phyloP scores from a whole-genome alignment of 2,888 invertebrate species.

The Archips crataeganus region DNA sequence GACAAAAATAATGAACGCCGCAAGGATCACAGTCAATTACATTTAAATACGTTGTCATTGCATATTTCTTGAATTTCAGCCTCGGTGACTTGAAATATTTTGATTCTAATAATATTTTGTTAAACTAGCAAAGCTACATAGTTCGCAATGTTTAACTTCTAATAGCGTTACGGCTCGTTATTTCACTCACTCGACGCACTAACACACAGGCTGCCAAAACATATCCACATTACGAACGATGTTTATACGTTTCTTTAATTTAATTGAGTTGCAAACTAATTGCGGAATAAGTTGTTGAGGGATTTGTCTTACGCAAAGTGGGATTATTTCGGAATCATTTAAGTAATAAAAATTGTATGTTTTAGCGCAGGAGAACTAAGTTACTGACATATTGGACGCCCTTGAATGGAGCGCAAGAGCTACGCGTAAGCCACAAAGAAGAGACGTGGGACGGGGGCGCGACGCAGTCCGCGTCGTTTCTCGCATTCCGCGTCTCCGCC shows the following conservation, averaged over 20 bases:
- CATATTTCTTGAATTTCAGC: background rate
- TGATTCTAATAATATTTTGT: background rate
- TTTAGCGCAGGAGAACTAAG: too few species aligned
- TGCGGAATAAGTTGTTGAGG: background rate
- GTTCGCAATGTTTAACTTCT: background rate
- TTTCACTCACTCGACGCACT: slow-evolving; percentile 4
- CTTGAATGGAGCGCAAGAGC: too few species aligned
- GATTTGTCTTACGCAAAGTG: background rate
- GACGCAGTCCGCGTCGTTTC: too few species aligned
- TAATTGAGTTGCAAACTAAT: slow-evolving; percentile 13
- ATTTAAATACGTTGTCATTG: too few species aligned
- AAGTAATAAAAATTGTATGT: too few species aligned
- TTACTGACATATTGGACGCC: too few species aligned
- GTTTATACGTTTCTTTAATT: slow-evolving; percentile 7
- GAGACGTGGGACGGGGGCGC: too few species aligned
- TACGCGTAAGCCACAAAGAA: too few species aligned
- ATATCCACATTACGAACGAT: slow-evolving; percentile 13
- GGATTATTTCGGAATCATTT: background rate
- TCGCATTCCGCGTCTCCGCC: too few species aligned
- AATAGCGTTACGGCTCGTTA: slow-evolving; percentile 18
- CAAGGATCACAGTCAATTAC: too few species aligned
- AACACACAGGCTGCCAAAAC: slow-evolving; percentile 31
- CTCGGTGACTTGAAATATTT: background rate
- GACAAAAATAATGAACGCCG: too few species aligned
- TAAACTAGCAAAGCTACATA: background rate